phyloP scores from a whole-genome alignment of 1,140 invertebrate species.

The Trichonephila clavata region DNA sequence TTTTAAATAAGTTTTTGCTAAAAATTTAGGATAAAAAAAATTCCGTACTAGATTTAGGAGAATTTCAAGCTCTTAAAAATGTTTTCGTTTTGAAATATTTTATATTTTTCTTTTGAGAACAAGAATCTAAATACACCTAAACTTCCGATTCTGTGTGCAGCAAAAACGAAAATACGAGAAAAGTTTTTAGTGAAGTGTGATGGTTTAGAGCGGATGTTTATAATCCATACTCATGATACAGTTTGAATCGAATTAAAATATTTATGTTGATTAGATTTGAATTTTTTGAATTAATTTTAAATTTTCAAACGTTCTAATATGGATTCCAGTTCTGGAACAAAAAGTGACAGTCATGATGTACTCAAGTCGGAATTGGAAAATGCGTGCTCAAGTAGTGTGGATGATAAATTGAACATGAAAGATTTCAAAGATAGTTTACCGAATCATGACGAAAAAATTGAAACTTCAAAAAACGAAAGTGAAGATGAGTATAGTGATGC shows the following conservation, averaged over 20 bases:
- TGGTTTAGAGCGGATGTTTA: no score
- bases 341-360: background rate
- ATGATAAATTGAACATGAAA: conserved; percentile 28
- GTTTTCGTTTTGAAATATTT: background rate
- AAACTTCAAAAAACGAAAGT: background rate
- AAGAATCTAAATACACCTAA: background rate
- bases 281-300: background rate
- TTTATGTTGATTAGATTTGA: background rate
- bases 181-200: no score
- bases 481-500: conserved; percentile 66
- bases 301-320: background rate
- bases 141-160: background rate
- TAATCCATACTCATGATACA: no score
- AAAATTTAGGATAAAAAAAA: no score
- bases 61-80: no score
- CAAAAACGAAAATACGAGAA: background rate
- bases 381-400: background rate
- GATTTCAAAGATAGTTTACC: conserved; percentile 15
- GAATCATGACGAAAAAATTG: background rate
- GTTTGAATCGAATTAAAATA: no score
- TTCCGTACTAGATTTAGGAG: no score
- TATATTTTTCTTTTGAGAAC: background rate
- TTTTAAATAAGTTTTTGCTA: no score
- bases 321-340: background rate
- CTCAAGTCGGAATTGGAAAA: background rate